Evolutionary conservation across 2,888 invertebrate species (phyloP).

Genomic region (Ennomos quercinarius): DNA sequence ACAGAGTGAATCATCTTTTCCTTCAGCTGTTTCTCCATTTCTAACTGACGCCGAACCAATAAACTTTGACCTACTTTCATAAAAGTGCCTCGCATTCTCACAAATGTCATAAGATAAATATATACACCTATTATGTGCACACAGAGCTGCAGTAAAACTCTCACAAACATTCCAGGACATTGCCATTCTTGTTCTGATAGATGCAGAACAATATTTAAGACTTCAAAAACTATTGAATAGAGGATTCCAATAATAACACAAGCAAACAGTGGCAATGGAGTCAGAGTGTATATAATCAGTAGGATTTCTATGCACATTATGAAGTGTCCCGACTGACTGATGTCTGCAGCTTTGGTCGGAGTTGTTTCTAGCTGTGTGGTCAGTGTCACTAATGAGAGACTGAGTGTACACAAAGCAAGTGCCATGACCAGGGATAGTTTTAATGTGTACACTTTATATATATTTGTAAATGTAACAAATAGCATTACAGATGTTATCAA

Average conservation of each 20-base stretch:
- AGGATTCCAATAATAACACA: constrained; percentile 91
- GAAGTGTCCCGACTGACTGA: constrained; percentile 93
- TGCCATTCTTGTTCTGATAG: constrained; percentile 81
- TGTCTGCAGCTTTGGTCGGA: constrained; percentile 82
- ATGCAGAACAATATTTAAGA: constrained; percentile 86
- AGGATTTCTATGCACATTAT: constrained; percentile 94
- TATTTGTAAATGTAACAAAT: constrained; percentile 89
- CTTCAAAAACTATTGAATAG: constrained; percentile 95
- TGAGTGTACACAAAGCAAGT: constrained; percentile 88
- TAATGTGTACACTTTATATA: constrained; percentile 88
- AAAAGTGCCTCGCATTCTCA: constrained; percentile 97
- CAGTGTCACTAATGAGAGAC: constrained; percentile 87
- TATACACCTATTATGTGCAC: constrained; percentile 97
- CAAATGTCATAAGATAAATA: constrained; percentile 96
- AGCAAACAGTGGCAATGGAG: constrained; percentile 95
- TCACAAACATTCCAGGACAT: constrained; percentile 87
- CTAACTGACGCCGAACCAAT: constrained; percentile 94
- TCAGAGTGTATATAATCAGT: constrained; percentile 95
- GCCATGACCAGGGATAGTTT: constrained; percentile 91
- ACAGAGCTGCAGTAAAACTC: constrained; percentile 93
- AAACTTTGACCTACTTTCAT: constrained; percentile 98
- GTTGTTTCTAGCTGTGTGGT: constrained; percentile 82
- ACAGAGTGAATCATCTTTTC: constrained; percentile 99
- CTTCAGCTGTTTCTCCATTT: constrained; percentile 97
- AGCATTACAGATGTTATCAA: constrained; percentile 87